Evolutionary conservation across 2,888 invertebrate genomes (phyloP), one percentile per base, ranked within the genome.

Genomic region (Aporophyla nigra): DNA sequence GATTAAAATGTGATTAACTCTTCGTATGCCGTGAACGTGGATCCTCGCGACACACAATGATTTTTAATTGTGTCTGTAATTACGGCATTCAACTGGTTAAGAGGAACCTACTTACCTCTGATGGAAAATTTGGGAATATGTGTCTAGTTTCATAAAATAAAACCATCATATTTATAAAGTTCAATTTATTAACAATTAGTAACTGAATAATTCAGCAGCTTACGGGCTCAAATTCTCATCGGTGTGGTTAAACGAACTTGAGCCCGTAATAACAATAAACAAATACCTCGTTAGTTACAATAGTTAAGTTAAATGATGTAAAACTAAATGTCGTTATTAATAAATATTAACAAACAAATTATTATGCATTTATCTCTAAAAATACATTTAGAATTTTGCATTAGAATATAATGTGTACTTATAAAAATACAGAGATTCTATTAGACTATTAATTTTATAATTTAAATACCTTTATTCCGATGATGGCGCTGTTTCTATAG

Each of bases 161-260:
- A 76, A 74, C 56, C 85, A 65, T n/a, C 51, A 33, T 49, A 83
- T 79, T 80, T 94, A 94, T 95, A 93, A 94, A 92, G 89, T 94
- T 95, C 91, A 93, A 94, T 96, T 96, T 96, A 96, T 96, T 96
- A 96, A 96, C 96, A 96, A 96, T 96, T 96, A 96, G 96, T 96
- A 95, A 94, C 93, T 93, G 92, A 94, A 93, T 89, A 87, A 83
- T 83, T 94, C 93, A 94, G 93, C 85, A 90, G 91, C 90, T 93
- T 90, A 92, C 91, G 88, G 85, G 86, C 84, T 90, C 91, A 91
- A 91, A 80, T 90, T 91, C 90, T 82, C 80, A 81, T 80, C 76
- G 71, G 77, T 83, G 80, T 80, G 79, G 86, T 85, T 69, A 65
- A 53, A 65, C 75, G 85, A 91, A 90, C 88, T 90, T 87, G 89